Evolutionary conservation across 2,888 invertebrate genomes (phyloP), one percentile per base, ranked within the genome.

Genomic region (Trachelus troglodyta): DNA sequence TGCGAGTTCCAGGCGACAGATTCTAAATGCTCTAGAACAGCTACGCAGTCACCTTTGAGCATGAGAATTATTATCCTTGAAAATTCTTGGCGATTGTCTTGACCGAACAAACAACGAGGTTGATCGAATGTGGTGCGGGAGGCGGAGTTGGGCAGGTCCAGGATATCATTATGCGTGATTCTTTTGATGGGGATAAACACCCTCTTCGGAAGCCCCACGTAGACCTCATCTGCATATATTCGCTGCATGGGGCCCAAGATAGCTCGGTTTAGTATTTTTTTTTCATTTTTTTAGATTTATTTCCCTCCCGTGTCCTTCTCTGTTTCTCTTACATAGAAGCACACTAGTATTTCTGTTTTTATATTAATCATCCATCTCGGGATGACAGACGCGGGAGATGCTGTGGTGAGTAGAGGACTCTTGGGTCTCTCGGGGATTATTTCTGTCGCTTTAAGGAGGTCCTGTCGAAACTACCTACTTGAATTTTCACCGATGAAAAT

Each of bases 361-460:
- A 71, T 71, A 71, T 71, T 71, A 71, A 71, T 71, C 71, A 71
- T 71, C 31, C 71, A 71, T 71, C 71, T 71, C 71, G 71, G 31
- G 33, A 71, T 34, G 71, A 71, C 71, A 71, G 71, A 71, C 4
- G 71, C 31, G 9, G 71, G 33, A 34, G 71, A 12, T 31, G 6
- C 71, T 12, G 31, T 71, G 34, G 34, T 71, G 71, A 0, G 71
- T 15, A 34, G 31, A 71, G 15, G 71, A 71, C 71, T 71, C 12
- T 12, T 9, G 71, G 56, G 71, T 34, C 71, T 71, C 71, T 71
- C 33, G 33, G 34, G 33, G 31, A 71, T 71, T 71, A 71, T 71
- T 71, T 71, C 31, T 23, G 71, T 71, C 31, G 71, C 71, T 71
- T 71, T 71, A 71, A 71, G n/a, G 33, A 33, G 3, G 33, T 33